Percentiles rank a stretch among this genome's conserved stretches.
phyloP scores from a whole-genome alignment of 1,140 invertebrate genomes.

The Platorchestia sp. region DNA sequence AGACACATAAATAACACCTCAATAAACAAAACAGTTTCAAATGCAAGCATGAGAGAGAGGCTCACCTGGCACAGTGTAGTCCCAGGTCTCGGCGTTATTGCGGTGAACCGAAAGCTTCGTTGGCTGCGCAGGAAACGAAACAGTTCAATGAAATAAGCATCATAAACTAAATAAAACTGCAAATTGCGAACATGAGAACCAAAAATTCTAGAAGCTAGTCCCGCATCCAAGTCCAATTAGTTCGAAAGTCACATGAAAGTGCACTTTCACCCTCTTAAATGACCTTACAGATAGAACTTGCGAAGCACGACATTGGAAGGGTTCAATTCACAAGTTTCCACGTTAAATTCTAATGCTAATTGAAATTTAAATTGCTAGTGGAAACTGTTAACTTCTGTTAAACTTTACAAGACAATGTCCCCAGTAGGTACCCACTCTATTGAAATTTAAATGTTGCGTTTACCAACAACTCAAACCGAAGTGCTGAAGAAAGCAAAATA shows the following conservation, averaged over 20 bases:
- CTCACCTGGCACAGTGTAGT: conserved; percentile 86
- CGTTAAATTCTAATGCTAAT: neutral
- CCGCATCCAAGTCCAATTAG: neutral
- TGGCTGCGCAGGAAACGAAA: conserved; percentile 82
- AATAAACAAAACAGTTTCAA: neutral
- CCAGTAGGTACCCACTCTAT: neutral
- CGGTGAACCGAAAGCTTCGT: conserved; percentile 97
- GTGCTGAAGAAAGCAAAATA: neutral
- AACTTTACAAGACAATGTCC: neutral
- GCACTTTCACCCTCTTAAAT: no score
- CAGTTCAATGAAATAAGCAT: neutral
- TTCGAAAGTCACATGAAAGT: neutral
- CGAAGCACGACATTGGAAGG: neutral
- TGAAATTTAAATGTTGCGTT: neutral
- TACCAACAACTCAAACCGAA: neutral
- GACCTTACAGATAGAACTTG: neutral
- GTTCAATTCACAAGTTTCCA: neutral
- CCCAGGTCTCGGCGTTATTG: conserved; percentile 98
- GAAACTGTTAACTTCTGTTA: neutral
- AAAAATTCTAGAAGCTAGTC: neutral
- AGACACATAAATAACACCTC: neutral
- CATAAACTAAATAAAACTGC: neutral
- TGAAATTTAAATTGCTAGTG: neutral
- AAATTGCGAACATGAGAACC: neutral
- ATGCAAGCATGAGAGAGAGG: neutral